Percentiles rank a stretch among this genome's conserved stretches.
Evolutionary conservation across 2,797 vertebrate genomes (phyloP).

Genomic region (Molossus alvarezi): DNA sequence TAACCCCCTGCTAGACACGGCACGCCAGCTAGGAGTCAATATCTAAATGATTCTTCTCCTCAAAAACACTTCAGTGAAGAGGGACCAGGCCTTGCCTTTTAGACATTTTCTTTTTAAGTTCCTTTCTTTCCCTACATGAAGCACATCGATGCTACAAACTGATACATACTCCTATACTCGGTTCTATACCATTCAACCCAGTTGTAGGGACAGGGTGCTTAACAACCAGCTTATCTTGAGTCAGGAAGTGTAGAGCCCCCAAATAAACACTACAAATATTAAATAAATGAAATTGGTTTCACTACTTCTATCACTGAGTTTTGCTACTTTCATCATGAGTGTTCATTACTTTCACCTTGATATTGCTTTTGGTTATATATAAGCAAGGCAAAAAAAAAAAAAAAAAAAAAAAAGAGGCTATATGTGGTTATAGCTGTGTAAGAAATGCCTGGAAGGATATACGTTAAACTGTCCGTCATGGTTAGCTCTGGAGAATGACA

Average conservation of each 20-base stretch:
- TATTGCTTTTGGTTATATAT: background rate
- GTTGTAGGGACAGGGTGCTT: background rate
- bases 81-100: background rate
- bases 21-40: background rate
- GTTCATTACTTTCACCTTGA: background rate
- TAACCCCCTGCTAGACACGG: background rate
- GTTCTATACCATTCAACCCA: background rate
- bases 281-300: background rate
- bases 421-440: background rate
- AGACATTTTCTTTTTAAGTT: background rate
- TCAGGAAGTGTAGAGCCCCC: background rate
- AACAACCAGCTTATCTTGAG: background rate
- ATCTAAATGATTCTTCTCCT: background rate
- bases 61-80: background rate
- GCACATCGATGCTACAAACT: background rate
- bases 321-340: background rate
- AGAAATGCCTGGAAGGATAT: background rate
- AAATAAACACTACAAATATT: conserved; percentile 8
- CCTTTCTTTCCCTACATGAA: background rate
- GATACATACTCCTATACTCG: background rate
- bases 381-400: background rate
- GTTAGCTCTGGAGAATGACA: background rate
- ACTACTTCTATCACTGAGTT: background rate
- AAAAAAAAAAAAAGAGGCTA: background rate
- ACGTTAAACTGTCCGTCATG: background rate